These are phyloP conservation scores for Odobenus rosmarus DNA, from an alignment of 2,113 vertebrate species.

Conservation along the genomic window DNA sequence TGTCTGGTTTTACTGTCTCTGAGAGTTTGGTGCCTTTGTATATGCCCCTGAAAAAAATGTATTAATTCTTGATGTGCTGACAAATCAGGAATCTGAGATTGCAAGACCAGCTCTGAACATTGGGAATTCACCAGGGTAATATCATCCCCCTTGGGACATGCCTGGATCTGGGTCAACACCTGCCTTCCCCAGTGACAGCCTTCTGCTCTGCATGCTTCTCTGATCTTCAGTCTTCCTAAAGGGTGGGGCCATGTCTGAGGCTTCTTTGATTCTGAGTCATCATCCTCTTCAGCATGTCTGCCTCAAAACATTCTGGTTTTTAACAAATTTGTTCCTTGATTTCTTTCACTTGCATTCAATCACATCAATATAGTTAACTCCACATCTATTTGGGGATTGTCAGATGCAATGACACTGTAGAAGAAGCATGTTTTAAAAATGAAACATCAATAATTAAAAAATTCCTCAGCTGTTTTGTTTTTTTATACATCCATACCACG, in stretches of 20 bases:
- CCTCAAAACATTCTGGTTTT: constrained; percentile 58
- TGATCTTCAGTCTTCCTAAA: constrained; percentile 49
- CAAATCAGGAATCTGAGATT: constrained; percentile 31
- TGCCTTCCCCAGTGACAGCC: not conserved
- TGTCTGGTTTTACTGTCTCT: not conserved
- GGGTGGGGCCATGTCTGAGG: not conserved
- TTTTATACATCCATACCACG: not conserved
- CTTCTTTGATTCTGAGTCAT: constrained; percentile 66
- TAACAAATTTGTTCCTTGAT: constrained; percentile 52
- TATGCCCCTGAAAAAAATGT: not conserved
- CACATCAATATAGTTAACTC: constrained; percentile 60
- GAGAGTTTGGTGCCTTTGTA: not conserved
- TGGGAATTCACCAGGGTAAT: not conserved
- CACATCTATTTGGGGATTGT: constrained; percentile 42
- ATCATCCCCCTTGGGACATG: not conserved
- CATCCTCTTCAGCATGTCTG: constrained; percentile 58
- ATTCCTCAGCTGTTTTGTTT: constrained; percentile 49
- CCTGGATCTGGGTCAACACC: not conserved
- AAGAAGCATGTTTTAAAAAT: constrained; percentile 38
- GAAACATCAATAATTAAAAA: constrained; percentile 60
- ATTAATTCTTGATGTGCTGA: constrained; percentile 41
- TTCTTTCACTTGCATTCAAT: constrained; percentile 52
- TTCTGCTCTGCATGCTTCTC: constrained; percentile 47
- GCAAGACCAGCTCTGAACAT: not conserved
- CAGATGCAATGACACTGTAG: not conserved